Conservation (phyloP, 1,140 invertebrate genomes). For the Caenorhabditis briggsae region DNA sequence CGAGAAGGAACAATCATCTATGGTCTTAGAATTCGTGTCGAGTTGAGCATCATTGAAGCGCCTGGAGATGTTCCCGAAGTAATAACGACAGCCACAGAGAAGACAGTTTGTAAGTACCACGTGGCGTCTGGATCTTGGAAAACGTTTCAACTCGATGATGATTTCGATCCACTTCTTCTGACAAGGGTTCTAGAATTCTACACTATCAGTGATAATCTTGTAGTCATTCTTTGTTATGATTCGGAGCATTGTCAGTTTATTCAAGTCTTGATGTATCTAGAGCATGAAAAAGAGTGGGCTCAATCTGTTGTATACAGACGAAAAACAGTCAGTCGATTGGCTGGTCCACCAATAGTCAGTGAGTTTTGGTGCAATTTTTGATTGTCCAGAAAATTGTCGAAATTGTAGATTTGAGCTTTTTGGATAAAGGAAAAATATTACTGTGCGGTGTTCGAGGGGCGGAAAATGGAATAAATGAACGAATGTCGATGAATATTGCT, state of each 20-base stretch:
- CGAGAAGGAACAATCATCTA: not conserved
- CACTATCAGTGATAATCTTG: not conserved
- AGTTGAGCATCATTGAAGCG: not conserved
- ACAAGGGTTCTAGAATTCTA: slow-evolving; percentile 23
- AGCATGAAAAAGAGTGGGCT: not conserved
- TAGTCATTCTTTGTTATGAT: not conserved
- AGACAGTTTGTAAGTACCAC: slow-evolving; percentile 30
- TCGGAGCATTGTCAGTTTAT: not conserved
- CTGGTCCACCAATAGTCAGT: slow-evolving; percentile 14
- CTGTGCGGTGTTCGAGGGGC: slow-evolving; percentile 24
- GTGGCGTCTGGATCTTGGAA: slow-evolving; percentile 1
- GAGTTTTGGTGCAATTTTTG: not conserved
- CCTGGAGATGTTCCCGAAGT: slow-evolving; percentile 20
- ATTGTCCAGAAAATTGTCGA: not conserved
- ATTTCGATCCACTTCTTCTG: slow-evolving; percentile 15
- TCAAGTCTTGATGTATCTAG: not conserved
- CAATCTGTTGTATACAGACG: not conserved
- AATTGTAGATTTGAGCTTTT: slow-evolving; percentile 21
- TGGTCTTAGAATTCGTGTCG: slow-evolving; percentile 6
- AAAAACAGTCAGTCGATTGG: not conserved
- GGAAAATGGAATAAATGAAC: not conserved
- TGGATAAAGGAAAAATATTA: slow-evolving; percentile 23
- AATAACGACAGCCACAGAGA: slow-evolving; percentile 5
- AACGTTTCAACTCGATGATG: slow-evolving; percentile 10
- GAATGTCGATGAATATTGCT: slow-evolving; percentile 17